Evolutionary conservation across 2,888 invertebrate genomes (phyloP), one percentile per base, ranked within the genome.

Genomic region (Furcula furcula): DNA sequence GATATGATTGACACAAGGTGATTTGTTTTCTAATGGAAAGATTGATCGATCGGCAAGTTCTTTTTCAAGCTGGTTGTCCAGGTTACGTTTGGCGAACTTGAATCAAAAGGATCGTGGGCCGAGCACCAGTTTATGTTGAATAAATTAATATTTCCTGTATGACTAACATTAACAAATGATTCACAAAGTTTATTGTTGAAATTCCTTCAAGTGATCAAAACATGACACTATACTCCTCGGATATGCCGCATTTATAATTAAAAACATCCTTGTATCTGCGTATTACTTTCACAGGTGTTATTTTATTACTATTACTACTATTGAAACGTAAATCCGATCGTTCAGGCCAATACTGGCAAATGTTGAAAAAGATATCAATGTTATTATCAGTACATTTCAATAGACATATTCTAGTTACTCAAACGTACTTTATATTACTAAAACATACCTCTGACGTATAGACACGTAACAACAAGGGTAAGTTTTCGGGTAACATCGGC

Each of bases 401-500:
- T 14, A 5, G 7, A 25, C 15, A 9, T 27, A 9, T 10, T 6
- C 4, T 4, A 15, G 7, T 21, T 23, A 4, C 25, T 19, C 25
- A 1, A 10, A 18, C 14, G 30, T 28, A 33, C 7, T 18, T 36
- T 34, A 34, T 22, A n/a, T 54, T 23, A 5, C 16, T 7, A 7
- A n/a, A n/a, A 34, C n/a, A 4, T 34, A 29, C 29, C 25, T 25
- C 15, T 53, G 47, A 45, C 48, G 46, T 39, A 47, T 39, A 26
- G 18, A 55, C 45, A 54, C 54, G 56, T 51, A 52, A 55, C 48
- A 50, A 42, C 67, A 68, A 60, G 66, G 60, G 19, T 9, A 9
- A 7, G 4, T 22, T 48, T 50, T 62, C 69, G 71, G 60, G 42
- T 25, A 31, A 40, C 36, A 38, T 56, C 65, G 74, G 67, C 36